Percentiles rank a stretch among this genome's conserved stretches.
phyloP scores from a whole-genome alignment of 2,888 invertebrate species.

The Elaeidobius kamerunicus region DNA sequence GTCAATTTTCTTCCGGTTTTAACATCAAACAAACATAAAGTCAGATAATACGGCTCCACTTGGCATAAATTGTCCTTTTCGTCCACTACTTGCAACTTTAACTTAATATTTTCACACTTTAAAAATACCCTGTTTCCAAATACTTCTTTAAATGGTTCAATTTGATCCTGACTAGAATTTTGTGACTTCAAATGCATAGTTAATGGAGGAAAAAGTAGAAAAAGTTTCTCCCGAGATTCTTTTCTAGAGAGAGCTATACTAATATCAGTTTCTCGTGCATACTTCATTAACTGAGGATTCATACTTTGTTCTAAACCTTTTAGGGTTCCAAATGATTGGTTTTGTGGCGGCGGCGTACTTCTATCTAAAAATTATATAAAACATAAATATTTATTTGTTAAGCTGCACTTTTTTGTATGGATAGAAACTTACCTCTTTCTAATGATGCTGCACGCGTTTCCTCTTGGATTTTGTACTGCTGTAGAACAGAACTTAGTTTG shows the following conservation, averaged over 20 bases:
- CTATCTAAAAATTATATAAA: conserved; percentile 42
- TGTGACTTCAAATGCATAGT: conserved; percentile 49
- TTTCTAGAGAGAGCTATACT: conserved; percentile 78
- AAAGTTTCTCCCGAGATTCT: conserved; percentile 77
- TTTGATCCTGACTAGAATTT: conserved; percentile 42
- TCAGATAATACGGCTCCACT: conserved; percentile 93
- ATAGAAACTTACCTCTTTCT: conserved; percentile 58
- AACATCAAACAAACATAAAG: conserved; percentile 86
- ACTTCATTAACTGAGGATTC: conserved; percentile 88
- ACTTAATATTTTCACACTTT: conserved; percentile 74
- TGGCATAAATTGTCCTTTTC: conserved; percentile 70
- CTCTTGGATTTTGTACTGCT: conserved; percentile 77
- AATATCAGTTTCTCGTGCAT: conserved; percentile 86
- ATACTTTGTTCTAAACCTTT: conserved; percentile 88
- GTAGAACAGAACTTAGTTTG: conserved; percentile 79
- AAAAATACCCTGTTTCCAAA: conserved; percentile 84
- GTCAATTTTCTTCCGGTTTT: conserved; percentile 83
- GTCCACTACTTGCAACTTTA: conserved; percentile 78
- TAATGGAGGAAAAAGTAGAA: conserved; percentile 66
- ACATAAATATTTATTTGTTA: conserved; percentile 8
- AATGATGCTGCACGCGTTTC: conserved; percentile 68
- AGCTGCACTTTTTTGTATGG: not conserved
- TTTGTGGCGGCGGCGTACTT: conserved; percentile 58
- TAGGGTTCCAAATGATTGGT: conserved; percentile 74
- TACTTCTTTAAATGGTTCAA: conserved; percentile 81